phyloP scores from a whole-genome alignment of 2,888 invertebrate species.

The Melanostoma scalare region DNA sequence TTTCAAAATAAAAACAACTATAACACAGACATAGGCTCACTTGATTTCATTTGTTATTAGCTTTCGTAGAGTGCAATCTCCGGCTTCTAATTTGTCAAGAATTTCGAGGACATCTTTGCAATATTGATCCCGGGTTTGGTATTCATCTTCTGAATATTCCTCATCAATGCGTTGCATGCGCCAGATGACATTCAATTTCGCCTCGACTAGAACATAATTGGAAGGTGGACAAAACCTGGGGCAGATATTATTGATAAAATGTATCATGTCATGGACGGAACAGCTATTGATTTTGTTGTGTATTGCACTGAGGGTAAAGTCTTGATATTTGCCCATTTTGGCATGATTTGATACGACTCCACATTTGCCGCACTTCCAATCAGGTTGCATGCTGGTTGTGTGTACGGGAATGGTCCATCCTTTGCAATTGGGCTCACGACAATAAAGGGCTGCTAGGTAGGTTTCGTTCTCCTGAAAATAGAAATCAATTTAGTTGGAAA shows the following conservation, averaged over 20 bases:
- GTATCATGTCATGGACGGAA: slow-evolving; percentile 79
- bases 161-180: slow-evolving; percentile 78
- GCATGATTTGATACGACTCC: slow-evolving; percentile 78
- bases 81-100: slow-evolving; percentile 80
- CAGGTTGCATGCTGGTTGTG: slow-evolving; percentile 84
- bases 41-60: slow-evolving; percentile 79
- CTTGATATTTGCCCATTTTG: slow-evolving; percentile 80
- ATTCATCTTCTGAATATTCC: slow-evolving; percentile 78
- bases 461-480: slow-evolving; percentile 80
- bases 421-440: slow-evolving; percentile 82
- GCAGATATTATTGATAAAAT: slow-evolving; percentile 80
- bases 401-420: slow-evolving; percentile 83
- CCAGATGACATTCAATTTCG: slow-evolving; percentile 81
- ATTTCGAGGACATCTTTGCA: slow-evolving; percentile 80
- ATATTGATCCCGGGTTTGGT: slow-evolving; percentile 79
- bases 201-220: slow-evolving; percentile 81
- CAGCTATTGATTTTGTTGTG: slow-evolving; percentile 80
- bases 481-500: neutral
- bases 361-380: slow-evolving; percentile 87
- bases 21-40: slow-evolving; percentile 59
- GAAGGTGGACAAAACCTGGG: slow-evolving; percentile 80
- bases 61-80: slow-evolving; percentile 81
- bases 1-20: neutral
- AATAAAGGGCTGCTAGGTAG: slow-evolving; percentile 80
- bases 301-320: slow-evolving; percentile 80